A percentile compares a stretch with the other conserved stretches of the same genome.
Conservation (phyloP, 2,888 invertebrate species). For the Embidobia sp. region DNA sequence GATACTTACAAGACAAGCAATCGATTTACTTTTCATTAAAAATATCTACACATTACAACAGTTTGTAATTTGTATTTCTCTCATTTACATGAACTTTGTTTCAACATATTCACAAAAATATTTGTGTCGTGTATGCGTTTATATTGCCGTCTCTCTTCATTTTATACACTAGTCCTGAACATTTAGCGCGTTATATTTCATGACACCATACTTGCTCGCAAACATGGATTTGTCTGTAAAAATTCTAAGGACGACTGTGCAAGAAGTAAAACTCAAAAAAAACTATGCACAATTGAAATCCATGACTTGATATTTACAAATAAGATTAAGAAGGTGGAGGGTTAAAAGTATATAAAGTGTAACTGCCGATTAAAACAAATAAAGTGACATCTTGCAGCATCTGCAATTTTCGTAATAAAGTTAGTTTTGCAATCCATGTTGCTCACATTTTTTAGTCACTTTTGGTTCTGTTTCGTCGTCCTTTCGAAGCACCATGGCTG, state of each 20-base stretch:
- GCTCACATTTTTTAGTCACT: neutral
- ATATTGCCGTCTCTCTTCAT: constrained; percentile 41
- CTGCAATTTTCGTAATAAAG: too few species aligned
- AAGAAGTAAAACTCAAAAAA: neutral
- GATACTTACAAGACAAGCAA: constrained; percentile 71
- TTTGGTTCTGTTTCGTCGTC: too few species aligned
- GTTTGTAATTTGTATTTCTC: constrained; percentile 65
- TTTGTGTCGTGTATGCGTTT: constrained; percentile 49
- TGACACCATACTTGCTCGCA: constrained; percentile 18
- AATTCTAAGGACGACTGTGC: constrained; percentile 50
- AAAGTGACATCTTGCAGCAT: too few species aligned
- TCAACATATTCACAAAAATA: constrained; percentile 73
- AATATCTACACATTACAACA: constrained; percentile 76
- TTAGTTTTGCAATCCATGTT: neutral
- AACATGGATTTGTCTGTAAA: constrained; percentile 50
- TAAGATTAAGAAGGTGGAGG: neutral
- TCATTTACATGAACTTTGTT: constrained; percentile 68
- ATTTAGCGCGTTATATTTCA: constrained; percentile 48
- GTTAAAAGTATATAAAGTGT: neutral
- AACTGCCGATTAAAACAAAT: constrained; percentile 1
- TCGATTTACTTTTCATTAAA: constrained; percentile 66
- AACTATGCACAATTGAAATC: neutral
- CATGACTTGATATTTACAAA: constrained; percentile 20
- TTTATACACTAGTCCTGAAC: constrained; percentile 46
- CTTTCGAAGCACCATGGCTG: neutral